A percentile compares a stretch with the other conserved stretches of the same genome.
Conservation (phyloP, 1,140 invertebrate species). For the Drosophila paulistorum region DNA sequence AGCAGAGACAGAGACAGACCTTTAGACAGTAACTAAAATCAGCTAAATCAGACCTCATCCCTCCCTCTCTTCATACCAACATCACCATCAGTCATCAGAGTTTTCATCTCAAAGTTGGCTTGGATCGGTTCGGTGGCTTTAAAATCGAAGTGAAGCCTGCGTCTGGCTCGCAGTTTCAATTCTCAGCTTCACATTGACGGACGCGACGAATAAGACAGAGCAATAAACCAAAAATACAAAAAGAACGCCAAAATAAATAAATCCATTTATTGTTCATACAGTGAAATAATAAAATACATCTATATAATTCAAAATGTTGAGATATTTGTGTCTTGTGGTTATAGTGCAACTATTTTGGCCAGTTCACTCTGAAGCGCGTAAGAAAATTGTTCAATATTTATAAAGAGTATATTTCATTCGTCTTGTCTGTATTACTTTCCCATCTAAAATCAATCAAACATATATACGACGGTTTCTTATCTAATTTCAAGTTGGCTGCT, state of each 20-base stretch:
- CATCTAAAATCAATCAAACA: conserved; percentile 8
- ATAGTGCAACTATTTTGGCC: conserved; percentile 40
- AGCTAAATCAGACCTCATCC: conserved; percentile 6
- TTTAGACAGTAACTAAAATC: conserved; percentile 29
- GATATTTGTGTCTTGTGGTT: conserved; percentile 43
- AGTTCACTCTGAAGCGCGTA: conserved; percentile 57
- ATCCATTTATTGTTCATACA: conserved; percentile 9
- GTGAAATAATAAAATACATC: conserved; percentile 3
- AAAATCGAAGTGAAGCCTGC: conserved; percentile 53
- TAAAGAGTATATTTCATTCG: not conserved
- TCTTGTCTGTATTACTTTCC: conserved; percentile 22
- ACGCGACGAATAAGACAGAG: conserved; percentile 32
- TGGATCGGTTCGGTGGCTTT: conserved; percentile 41
- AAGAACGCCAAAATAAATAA: conserved; percentile 11
- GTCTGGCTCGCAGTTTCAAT: conserved; percentile 59
- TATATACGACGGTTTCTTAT: conserved; percentile 12
- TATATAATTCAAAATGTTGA: conserved; percentile 49
- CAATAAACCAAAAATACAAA: conserved; percentile 1
- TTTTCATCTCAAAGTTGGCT: conserved; percentile 35
- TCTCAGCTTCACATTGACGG: conserved; percentile 60
- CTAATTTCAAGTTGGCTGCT: conserved; percentile 41
- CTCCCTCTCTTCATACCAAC: not conserved
- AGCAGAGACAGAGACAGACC: conserved; percentile 17
- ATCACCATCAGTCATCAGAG: conserved; percentile 25
- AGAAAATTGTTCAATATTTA: conserved; percentile 4